phyloP scores from a whole-genome alignment of 2,113 vertebrate genomes.

The Clarias macrocephalus region DNA sequence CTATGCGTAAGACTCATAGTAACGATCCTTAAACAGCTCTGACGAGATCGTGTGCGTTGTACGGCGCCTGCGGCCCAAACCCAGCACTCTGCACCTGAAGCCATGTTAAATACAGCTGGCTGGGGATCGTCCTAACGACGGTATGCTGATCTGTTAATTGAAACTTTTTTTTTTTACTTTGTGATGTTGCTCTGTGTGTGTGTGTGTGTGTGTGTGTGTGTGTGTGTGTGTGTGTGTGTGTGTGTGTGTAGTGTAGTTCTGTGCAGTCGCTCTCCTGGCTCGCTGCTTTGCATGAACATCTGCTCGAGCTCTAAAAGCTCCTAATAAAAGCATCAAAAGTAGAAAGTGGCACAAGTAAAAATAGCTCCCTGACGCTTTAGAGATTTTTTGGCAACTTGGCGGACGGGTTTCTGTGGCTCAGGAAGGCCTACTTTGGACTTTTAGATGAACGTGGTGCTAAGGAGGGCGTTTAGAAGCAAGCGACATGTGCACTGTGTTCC shows the following conservation, averaged over 20 bases:
- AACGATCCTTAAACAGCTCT: conserved; percentile 12
- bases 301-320: conserved; percentile 58
- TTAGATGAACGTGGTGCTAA: conserved; percentile 40
- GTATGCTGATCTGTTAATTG: conserved; percentile 10
- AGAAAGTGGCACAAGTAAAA: conserved; percentile 62
- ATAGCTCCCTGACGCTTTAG: conserved; percentile 52
- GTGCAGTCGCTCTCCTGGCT: conserved; percentile 21
- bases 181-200: background rate
- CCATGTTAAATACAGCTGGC: background rate
- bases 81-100: background rate
- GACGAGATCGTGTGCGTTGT: background rate
- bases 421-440: conserved; percentile 40
- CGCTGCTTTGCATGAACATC: conserved; percentile 54
- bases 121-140: background rate
- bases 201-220: conserved; percentile 14
- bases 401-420: conserved; percentile 42
- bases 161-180: background rate
- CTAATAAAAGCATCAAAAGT: conserved; percentile 60
- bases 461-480: background rate
- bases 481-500: background rate
- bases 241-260: background rate
- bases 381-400: conserved; percentile 50
- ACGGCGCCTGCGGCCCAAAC: background rate
- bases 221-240: conserved; percentile 12
- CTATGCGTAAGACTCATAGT: background rate